Base-by-base conservation (phyloP, 2,797 vertebrate species). In the Lepus townsendii region DNA sequence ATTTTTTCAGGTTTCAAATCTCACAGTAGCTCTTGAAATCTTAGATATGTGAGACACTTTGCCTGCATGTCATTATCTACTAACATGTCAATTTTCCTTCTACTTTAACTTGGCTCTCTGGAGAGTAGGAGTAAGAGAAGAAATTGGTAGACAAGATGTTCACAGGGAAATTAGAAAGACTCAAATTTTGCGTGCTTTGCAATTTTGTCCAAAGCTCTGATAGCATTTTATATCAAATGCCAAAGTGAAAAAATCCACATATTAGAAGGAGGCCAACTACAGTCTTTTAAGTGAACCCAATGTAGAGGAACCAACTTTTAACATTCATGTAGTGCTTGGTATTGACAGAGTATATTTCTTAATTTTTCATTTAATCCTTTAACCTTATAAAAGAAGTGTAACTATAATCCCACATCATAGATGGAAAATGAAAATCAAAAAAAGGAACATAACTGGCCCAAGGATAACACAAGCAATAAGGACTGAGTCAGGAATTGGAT, bases 311-410 rank as follows among this genome's bases (percentile, higher is more conserved):
- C 52, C 16, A 80, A 57, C 42, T 68, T 57, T 76, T 42, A 38
- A 27, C 83, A 90, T 88, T 77, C 52, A 90, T 32, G 12, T 83
- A 35, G 6, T 62, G 8, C 24, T 92, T 65, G 2, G 54, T 83
- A 91, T 54, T 63, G 38, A 62, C 63, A 72, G 71, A 85, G 16
- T 19, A 62, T 83, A 17, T 77, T 90, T 32, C 78, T 57, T 9
- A 32, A 52, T 86, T 91, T 62, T 95, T 93, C 5, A 79, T 78
- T 83, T 57, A 38, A 27, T 12, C 2, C n/a, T 14, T 72, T 88
- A 69, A 22, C 24, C 2, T 88, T 90, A 60, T 30, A 79, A 90
- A 42, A 52, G 12, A 83, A 84, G 24, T 69, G 35, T 22, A 62
- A 78, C 17, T 57, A 38, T 78, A 84, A 68, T 57, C 24, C 5